A percentile compares a stretch with the other conserved stretches of the same genome.
These are phyloP conservation scores for Rhingia rostrata DNA, from an alignment of 2,888 invertebrate species.

Conservation along the genomic window DNA sequence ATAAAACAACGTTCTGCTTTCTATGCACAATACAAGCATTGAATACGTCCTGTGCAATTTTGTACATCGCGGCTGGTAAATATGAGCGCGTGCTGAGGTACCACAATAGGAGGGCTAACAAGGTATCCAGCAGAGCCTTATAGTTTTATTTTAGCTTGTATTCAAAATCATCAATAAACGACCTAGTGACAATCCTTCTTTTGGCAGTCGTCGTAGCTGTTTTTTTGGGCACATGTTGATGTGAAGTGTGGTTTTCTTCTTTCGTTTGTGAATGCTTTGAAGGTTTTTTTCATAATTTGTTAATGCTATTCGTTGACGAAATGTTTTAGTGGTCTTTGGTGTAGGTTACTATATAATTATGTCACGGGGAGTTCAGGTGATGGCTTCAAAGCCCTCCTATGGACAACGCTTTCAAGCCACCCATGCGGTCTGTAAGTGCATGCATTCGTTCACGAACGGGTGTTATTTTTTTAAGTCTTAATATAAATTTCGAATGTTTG, in stretches of 20 bases:
- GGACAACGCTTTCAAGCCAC: slow-evolving; percentile 41
- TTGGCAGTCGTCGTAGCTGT: slow-evolving; percentile 19
- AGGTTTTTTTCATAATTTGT: slow-evolving; percentile 22
- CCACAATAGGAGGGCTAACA: slow-evolving; percentile 81
- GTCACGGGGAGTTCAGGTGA: slow-evolving; percentile 47
- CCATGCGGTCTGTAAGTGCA: slow-evolving; percentile 36
- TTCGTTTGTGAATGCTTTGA: slow-evolving; percentile 17
- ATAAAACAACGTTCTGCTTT: slow-evolving; percentile 34
- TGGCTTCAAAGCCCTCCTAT: slow-evolving; percentile 41
- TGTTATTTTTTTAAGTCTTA: slow-evolving; percentile 6
- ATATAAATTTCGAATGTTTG: slow-evolving; percentile 41
- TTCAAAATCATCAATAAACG: slow-evolving; percentile 41
- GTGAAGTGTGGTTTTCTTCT: slow-evolving; percentile 36
- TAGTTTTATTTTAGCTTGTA: slow-evolving; percentile 43
- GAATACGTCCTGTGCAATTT: slow-evolving; percentile 50
- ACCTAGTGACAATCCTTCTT: slow-evolving; percentile 49
- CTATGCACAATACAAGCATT: slow-evolving; percentile 32
- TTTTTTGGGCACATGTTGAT: slow-evolving; percentile 32
- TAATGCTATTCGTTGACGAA: slow-evolving; percentile 25
- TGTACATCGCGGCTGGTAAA: slow-evolving; percentile 51
- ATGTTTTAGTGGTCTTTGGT: slow-evolving; percentile 29
- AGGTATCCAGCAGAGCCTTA: slow-evolving; percentile 60
- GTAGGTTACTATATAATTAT: slow-evolving; percentile 44
- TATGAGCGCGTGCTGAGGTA: slow-evolving; percentile 81
- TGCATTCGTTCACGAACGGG: slow-evolving; percentile 11